Conservation (phyloP, 2,888 invertebrate genomes). For the Mesorhabditis spiculigera region DNA sequence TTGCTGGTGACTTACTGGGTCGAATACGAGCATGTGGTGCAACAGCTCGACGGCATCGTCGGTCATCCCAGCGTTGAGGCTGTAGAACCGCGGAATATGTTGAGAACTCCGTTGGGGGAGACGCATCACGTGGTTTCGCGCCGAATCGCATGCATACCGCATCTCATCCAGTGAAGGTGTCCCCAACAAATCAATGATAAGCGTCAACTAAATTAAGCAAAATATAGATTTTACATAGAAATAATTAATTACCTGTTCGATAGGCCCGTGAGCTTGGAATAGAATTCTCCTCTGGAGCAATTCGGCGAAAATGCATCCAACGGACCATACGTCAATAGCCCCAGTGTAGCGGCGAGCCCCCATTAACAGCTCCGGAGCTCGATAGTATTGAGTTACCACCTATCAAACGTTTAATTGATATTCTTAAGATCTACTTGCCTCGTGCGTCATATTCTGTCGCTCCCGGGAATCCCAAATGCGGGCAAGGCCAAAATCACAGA, state of each 20-base stretch:
- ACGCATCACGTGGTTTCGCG: constrained; percentile 75
- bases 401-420: background rate
- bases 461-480: constrained; percentile 92
- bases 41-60: constrained; percentile 96
- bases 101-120: constrained; percentile 18
- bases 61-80: constrained; percentile 85
- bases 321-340: constrained; percentile 97
- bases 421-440: constrained; percentile 63
- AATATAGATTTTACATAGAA: background rate
- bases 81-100: constrained; percentile 69
- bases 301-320: constrained; percentile 98
- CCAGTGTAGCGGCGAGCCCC: constrained; percentile 87
- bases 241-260: constrained; percentile 74
- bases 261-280: constrained; percentile 95
- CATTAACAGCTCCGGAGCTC: constrained; percentile 98
- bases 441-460: constrained; percentile 94
- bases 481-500: constrained; percentile 98
- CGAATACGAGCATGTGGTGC: constrained; percentile 94
- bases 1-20: constrained; percentile 72
- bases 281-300: constrained; percentile 88
- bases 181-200: constrained; percentile 93
- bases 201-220: constrained; percentile 73
- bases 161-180: constrained; percentile 93
- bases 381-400: constrained; percentile 98
- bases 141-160: constrained; percentile 93